Evolutionary conservation across 2,888 invertebrate species (phyloP).

Genomic region (Eledone cirrhosa): DNA sequence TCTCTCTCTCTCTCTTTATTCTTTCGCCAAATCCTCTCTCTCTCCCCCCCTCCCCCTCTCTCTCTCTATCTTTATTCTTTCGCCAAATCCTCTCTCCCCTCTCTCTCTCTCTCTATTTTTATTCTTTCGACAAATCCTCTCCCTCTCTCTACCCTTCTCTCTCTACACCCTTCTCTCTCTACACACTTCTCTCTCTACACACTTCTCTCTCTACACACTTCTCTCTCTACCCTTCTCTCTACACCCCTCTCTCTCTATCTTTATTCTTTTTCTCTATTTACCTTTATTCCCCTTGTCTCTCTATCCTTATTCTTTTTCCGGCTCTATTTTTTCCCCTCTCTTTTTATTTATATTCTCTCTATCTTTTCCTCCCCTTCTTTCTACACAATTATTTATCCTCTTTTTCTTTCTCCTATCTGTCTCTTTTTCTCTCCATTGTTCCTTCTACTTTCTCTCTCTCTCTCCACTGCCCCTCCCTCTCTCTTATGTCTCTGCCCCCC

Average conservation of each 20-base stretch:
- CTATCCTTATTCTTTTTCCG: not conserved
- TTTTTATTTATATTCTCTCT: too few relatives aligned
- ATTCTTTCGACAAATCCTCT: not conserved
- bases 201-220: too few relatives aligned
- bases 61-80: not conserved
- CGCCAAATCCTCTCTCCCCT: not conserved
- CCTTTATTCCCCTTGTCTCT: not conserved
- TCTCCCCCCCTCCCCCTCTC: not conserved
- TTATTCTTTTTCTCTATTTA: not conserved
- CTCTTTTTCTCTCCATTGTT: not conserved
- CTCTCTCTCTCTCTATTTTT: not conserved
- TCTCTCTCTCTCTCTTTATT: too few relatives aligned
- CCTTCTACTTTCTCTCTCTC: not conserved
- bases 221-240: too few relatives aligned
- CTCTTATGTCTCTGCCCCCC: not conserved
- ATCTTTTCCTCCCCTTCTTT: not conserved
- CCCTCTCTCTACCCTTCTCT: not conserved
- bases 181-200: too few relatives aligned
- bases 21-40: too few relatives aligned
- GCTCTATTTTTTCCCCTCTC: too few relatives aligned
- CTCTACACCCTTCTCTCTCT: not conserved
- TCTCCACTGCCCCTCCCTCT: not conserved
- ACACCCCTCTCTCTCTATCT: too few relatives aligned
- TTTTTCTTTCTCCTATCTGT: not conserved
- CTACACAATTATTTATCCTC: not conserved